phyloP scores from a whole-genome alignment of 2,113 vertebrate genomes.

The Coptodon rendalli region DNA sequence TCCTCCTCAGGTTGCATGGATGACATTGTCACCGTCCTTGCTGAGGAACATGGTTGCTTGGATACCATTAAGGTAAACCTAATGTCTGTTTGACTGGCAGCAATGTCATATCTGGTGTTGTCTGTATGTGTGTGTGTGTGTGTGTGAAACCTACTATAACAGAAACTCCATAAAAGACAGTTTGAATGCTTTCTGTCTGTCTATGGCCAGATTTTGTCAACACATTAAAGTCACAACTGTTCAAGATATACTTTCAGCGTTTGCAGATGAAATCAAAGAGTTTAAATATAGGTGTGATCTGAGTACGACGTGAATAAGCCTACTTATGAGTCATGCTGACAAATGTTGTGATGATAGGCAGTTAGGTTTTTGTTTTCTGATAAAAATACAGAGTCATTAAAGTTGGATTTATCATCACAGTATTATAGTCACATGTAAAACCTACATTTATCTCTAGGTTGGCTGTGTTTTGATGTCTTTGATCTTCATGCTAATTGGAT shows the following conservation, averaged over 20 bases:
- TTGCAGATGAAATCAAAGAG: not conserved
- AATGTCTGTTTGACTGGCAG: not conserved
- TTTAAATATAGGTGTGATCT: not conserved
- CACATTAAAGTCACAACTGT: not conserved
- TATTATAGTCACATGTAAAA: not conserved
- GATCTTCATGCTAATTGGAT: not conserved
- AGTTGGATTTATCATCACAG: not conserved
- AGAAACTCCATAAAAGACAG: not conserved
- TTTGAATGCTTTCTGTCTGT: not conserved
- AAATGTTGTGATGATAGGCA: not conserved
- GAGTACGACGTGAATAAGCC: not conserved
- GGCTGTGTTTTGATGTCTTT: not conserved
- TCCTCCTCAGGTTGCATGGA: conserved; percentile 84
- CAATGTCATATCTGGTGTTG: not conserved
- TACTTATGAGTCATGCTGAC: not conserved
- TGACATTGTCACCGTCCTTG: conserved; percentile 87
- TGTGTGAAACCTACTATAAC: not conserved
- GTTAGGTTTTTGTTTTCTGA: not conserved
- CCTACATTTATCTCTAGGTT: not conserved
- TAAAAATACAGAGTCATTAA: not conserved
- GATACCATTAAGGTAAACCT: conserved; percentile 83
- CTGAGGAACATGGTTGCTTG: conserved; percentile 94
- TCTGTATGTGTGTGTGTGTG: not conserved
- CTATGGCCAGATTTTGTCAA: not conserved
- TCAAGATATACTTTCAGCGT: not conserved